These are phyloP conservation scores for Percopsis omiscomaycus DNA, from an alignment of 2,797 vertebrate species.

Conservation along the genomic window DNA sequence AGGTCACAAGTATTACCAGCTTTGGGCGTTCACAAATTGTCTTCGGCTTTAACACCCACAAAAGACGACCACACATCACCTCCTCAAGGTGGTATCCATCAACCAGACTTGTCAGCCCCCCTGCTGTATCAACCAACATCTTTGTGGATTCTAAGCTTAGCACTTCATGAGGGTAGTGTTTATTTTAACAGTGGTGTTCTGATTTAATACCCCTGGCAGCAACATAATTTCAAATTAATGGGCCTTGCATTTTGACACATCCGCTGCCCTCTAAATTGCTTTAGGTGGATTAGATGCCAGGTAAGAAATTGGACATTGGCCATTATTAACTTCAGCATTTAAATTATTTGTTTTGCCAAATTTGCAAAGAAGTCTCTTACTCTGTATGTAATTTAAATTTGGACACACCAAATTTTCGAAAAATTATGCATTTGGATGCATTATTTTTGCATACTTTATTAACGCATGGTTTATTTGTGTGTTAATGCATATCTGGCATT, in stretches of 20 bases:
- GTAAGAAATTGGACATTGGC: background rate
- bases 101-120: too few relatives aligned
- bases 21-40: too few relatives aligned
- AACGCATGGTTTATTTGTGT: background rate
- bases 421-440: too few relatives aligned
- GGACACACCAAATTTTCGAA: too few relatives aligned
- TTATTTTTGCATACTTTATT: background rate
- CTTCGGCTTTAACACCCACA: too few relatives aligned
- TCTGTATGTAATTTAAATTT: background rate
- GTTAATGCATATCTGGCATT: background rate
- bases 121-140: too few relatives aligned
- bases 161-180: conserved; percentile 1
- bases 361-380: background rate
- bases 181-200: background rate
- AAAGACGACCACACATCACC: too few relatives aligned
- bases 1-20: too few relatives aligned
- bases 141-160: background rate
- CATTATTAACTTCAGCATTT: background rate
- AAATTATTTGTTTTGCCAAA: too few relatives aligned
- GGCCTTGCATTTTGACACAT: conserved; percentile 8
- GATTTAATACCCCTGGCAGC: conserved; percentile 9
- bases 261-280: conserved; percentile 3
- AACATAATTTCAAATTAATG: conserved; percentile 1
- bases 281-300: background rate
- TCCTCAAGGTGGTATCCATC: too few relatives aligned